Base-by-base conservation (phyloP, 2,113 vertebrate genomes). In the Macrotus californicus region DNA sequence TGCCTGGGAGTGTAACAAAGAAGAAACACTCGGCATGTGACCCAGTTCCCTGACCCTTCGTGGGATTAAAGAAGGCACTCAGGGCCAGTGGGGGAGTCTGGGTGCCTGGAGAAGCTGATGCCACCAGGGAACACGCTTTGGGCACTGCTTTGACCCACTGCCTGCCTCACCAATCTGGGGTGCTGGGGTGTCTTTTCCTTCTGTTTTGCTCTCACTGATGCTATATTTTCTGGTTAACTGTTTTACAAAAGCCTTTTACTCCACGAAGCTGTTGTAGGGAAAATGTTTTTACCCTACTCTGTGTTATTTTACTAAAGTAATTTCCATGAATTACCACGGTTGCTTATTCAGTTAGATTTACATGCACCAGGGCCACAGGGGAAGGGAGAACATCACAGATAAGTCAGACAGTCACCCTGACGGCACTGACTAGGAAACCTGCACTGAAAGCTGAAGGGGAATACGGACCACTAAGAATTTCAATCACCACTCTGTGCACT, bases 141-240 rank as follows among this genome's bases (percentile, higher is more conserved):
- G 15, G 3, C 34, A 21, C 7, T 10, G 39, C 10, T 9, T 15
- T 7, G 0, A 2, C 0, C 0, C 4, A 3, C 19, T 0, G 2
- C n/a, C 29, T 1, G 52, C 6, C 43, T 8, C 36, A 0, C 24
- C 36, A 3, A 8, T 7, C 13, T 9, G 46, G 34, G 83, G 22
- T 1, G 19, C 34, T 5, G 34, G 66, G 34, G n/a, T 2, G 16
- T 13, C 7, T 8, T 10, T 16, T 14, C 34, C 16, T 54, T 31
- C 26, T 72, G 41, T 26, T 79, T 10, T 43, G 24, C 26, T 82
- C 18, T 64, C 15, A 36, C 14, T 54, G 5, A 29, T 3, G n/a
- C 34, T 22, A 13, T 24, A 1, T 39, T 77, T 77, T 26, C 80
- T 16, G 48, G 39, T 0, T 29, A 26, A 43, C 7, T 59, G 31